These are phyloP conservation scores for Macquaria australasica DNA, from an alignment of 2,113 vertebrate species.

Conservation along the genomic window DNA sequence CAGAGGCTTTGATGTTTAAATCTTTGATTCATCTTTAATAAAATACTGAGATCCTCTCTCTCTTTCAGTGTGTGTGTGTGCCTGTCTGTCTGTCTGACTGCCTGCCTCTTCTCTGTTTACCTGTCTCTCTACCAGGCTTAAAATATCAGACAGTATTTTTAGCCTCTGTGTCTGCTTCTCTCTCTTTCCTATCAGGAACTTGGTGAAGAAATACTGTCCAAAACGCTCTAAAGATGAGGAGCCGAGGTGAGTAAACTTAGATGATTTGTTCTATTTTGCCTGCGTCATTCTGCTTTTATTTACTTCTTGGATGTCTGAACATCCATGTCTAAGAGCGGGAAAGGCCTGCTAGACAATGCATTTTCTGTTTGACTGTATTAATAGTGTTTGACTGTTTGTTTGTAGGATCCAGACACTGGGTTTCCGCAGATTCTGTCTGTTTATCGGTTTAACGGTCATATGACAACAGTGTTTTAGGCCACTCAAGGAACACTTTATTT, in stretches of 20 bases:
- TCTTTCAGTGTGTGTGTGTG: background rate
- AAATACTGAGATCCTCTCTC: conserved; percentile 25
- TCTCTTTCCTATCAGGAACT: conserved; percentile 84
- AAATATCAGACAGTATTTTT: conserved; percentile 31
- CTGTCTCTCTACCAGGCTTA: background rate
- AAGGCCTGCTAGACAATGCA: background rate
- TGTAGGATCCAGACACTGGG: background rate
- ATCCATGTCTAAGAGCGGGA: background rate
- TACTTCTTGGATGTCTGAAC: background rate
- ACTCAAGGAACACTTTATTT: background rate
- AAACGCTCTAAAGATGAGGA: conserved; percentile 98
- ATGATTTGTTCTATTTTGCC: background rate
- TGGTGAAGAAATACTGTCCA: conserved; percentile 98
- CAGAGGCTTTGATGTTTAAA: conserved; percentile 63
- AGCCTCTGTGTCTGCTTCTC: conserved; percentile 26
- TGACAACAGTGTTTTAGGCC: background rate
- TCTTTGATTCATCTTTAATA: conserved; percentile 61
- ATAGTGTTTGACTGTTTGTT: background rate
- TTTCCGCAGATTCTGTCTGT: background rate
- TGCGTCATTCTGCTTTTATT: conserved; percentile 1
- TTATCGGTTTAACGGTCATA: background rate
- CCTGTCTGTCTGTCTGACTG: background rate
- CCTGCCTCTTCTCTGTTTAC: background rate
- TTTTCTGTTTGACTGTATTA: background rate
- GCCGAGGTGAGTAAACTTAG: conserved; percentile 87